Conservation (phyloP, 2,113 vertebrate genomes). For the Antennarius striatus region DNA sequence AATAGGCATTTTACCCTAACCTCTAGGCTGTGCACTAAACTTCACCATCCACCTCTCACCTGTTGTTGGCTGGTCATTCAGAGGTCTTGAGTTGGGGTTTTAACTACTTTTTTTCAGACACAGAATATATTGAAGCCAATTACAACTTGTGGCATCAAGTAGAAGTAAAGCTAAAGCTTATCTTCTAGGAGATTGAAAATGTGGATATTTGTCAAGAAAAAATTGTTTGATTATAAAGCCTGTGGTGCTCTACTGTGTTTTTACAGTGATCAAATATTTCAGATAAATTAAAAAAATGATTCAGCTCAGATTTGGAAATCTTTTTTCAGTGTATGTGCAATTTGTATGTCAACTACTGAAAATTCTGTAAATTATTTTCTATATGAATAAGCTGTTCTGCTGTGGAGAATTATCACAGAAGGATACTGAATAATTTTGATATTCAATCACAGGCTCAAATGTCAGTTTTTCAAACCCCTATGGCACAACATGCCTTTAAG, state of each 20-base stretch:
- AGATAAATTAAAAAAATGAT: background rate
- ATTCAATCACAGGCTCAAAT: slow-evolving; percentile 5
- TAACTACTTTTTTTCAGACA: background rate
- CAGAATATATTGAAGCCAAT: background rate
- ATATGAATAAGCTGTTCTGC: background rate
- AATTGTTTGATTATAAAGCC: background rate
- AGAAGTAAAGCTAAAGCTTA: slow-evolving; percentile 5
- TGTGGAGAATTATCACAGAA: background rate
- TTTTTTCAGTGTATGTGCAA: background rate
- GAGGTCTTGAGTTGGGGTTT: background rate
- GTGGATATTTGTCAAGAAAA: background rate
- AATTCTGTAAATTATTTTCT: slow-evolving; percentile 14
- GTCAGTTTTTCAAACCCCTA: background rate
- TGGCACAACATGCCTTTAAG: slow-evolving; percentile 39
- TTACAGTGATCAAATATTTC: background rate
- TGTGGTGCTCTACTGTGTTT: slow-evolving; percentile 22
- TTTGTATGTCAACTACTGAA: slow-evolving; percentile 4
- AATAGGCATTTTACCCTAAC: background rate
- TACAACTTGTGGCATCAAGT: too few relatives aligned
- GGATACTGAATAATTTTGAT: background rate
- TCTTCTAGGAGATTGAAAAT: background rate
- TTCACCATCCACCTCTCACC: background rate
- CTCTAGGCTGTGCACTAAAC: background rate
- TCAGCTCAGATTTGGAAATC: background rate
- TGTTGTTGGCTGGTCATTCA: background rate